phyloP scores from a whole-genome alignment of 2,113 vertebrate genomes.

The Ovis canadensis region DNA sequence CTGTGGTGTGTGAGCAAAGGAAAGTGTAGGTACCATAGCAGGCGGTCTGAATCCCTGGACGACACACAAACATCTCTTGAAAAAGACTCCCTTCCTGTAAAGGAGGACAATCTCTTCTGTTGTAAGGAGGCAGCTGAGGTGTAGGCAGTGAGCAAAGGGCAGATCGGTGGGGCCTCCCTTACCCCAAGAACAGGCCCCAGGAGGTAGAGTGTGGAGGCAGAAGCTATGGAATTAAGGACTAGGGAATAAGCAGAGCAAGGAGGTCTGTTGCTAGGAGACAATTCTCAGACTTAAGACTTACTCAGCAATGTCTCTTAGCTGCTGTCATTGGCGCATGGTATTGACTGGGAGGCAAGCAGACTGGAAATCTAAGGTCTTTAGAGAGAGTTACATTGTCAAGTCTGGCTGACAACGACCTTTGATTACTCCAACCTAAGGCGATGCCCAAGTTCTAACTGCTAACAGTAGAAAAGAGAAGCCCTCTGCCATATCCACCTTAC shows the following conservation, averaged over 20 bases:
- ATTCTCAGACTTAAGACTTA: slow-evolving; percentile 7
- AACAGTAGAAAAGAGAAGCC: background rate
- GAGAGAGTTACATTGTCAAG: slow-evolving; percentile 14
- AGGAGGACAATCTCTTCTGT: background rate
- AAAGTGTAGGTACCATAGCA: background rate
- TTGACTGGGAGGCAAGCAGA: slow-evolving; percentile 43
- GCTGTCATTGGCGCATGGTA: slow-evolving; percentile 29
- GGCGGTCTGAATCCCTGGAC: background rate
- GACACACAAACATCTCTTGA: background rate
- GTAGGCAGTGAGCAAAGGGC: background rate
- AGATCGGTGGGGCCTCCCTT: background rate
- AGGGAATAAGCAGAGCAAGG: background rate
- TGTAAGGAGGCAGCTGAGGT: background rate
- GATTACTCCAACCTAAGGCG: background rate
- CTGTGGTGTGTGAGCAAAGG: background rate
- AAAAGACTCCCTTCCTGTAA: background rate
- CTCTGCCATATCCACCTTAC: background rate
- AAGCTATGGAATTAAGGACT: background rate
- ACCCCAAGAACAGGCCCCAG: background rate
- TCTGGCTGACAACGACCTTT: background rate
- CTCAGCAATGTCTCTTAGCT: slow-evolving; percentile 50
- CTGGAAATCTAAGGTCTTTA: slow-evolving; percentile 38
- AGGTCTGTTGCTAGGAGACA: slow-evolving; percentile 52
- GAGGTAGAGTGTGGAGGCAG: background rate
- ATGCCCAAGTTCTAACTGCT: background rate